These are phyloP conservation scores for Phasianus colchicus DNA, from an alignment of 2,113 vertebrate genomes.

Conservation along the genomic window DNA sequence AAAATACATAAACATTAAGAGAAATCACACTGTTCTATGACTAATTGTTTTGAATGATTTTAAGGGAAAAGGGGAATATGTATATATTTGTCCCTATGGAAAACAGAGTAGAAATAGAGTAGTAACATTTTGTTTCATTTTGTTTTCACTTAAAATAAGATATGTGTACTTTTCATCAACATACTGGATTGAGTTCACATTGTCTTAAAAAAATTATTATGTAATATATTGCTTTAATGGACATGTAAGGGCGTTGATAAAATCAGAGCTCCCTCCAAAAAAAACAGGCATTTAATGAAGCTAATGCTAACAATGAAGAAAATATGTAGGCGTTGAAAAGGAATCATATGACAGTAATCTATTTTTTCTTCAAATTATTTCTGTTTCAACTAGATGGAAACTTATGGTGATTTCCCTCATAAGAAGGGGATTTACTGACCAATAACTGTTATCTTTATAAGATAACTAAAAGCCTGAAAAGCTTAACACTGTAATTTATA, in stretches of 20 bases:
- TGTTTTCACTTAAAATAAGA: background rate
- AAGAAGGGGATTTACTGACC: slow-evolving; percentile 23
- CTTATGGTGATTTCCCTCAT: background rate
- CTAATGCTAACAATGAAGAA: background rate
- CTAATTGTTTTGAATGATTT: background rate
- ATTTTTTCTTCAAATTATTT: background rate
- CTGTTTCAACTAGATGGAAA: slow-evolving; percentile 5
- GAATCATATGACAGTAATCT: background rate
- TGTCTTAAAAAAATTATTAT: background rate
- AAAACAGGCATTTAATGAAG: background rate
- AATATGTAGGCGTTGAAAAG: background rate
- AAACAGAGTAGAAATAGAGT: background rate
- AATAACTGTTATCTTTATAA: background rate
- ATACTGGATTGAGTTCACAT: background rate
- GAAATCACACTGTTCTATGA: background rate
- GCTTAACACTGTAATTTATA: background rate
- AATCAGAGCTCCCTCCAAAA: background rate
- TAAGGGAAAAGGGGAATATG: background rate
- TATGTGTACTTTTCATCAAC: background rate
- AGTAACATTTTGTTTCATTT: background rate
- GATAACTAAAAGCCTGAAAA: slow-evolving; percentile 12
- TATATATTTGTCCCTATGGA: background rate
- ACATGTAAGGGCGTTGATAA: background rate
- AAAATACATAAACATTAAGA: background rate
- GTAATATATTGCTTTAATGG: background rate